Conservation (phyloP, 2,888 invertebrate species). For the Thymelicus lineola region DNA sequence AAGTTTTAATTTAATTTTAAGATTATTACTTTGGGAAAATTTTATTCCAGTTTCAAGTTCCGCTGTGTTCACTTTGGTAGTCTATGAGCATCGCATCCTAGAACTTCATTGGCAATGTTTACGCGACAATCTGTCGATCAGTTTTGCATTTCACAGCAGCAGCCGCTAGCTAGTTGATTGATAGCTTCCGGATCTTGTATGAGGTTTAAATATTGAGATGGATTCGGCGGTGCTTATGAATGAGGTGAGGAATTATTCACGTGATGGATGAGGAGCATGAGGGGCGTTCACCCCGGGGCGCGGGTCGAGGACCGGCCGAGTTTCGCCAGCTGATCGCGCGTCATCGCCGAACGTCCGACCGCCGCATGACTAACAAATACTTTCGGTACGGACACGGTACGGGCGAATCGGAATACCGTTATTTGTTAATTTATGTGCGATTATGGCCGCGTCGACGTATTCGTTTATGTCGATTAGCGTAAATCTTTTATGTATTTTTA, state of each 20-base stretch:
- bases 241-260: conserved; percentile 77
- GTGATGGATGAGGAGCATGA: conserved; percentile 68
- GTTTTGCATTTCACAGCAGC: conserved; percentile 52
- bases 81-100: background rate
- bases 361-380: conserved; percentile 58
- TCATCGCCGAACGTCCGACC: conserved; percentile 48
- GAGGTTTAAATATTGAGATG: conserved; percentile 72
- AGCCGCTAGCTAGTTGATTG: conserved; percentile 52
- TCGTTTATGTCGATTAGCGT: conserved; percentile 6
- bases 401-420: conserved; percentile 54
- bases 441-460: conserved; percentile 43
- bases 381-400: conserved; percentile 48
- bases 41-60: no score
- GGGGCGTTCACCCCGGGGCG: conserved; percentile 66
- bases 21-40: no score
- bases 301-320: conserved; percentile 80
- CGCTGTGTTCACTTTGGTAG: no score
- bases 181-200: conserved; percentile 70
- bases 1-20: no score
- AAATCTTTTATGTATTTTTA: conserved; percentile 4
- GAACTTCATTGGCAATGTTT: conserved; percentile 50
- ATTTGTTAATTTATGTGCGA: conserved; percentile 51
- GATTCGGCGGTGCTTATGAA: conserved; percentile 73
- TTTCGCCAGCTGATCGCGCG: conserved; percentile 77
- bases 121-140: conserved; percentile 48